Conservation (phyloP, 2,113 vertebrate species). For the Eupsittula cactorum region DNA sequence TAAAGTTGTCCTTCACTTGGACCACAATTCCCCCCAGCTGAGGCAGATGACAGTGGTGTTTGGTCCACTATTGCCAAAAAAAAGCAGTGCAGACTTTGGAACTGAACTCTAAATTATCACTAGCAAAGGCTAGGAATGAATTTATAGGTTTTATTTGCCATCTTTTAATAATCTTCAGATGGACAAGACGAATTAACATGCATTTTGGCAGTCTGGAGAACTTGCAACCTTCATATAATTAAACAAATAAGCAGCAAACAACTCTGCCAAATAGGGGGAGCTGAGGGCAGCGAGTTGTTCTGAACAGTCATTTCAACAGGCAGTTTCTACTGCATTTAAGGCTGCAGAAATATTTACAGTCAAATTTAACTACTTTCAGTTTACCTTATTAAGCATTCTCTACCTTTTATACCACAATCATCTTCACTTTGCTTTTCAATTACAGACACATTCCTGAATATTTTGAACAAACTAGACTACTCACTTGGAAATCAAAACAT, state of each 20-base stretch:
- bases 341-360: neutral
- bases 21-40: neutral
- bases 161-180: neutral
- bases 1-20: neutral
- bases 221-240: neutral
- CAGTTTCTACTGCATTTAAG: neutral
- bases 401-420: neutral
- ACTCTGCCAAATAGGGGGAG: too few species aligned
- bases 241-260: neutral
- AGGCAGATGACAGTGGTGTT: neutral
- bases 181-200: neutral
- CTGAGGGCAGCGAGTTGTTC: rapidly evolving
- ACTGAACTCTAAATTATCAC: neutral
- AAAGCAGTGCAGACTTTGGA: neutral
- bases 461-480: neutral
- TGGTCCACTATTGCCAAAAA: neutral
- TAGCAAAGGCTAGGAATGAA: neutral
- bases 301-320: neutral
- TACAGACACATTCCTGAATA: neutral
- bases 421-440: neutral
- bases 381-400: neutral
- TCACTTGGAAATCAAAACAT: neutral
- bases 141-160: neutral
- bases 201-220: slow-evolving; percentile 2
- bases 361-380: neutral